Conservation (phyloP, 2,888 invertebrate genomes). For the Oxystoma pomonae region DNA sequence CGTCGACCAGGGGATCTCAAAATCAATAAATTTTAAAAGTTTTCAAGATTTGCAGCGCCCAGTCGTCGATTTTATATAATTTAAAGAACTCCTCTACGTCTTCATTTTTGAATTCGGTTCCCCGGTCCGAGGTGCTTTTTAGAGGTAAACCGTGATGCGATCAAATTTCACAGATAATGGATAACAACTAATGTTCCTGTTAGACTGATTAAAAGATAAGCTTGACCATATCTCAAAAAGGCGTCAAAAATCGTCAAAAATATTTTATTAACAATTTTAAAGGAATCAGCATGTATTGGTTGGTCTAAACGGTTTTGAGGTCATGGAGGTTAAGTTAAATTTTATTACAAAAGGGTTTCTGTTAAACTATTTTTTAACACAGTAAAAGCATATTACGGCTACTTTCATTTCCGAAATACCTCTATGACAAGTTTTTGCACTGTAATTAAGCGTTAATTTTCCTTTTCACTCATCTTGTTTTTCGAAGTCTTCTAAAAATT, state of each 20-base stretch:
- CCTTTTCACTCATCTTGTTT: too few species aligned
- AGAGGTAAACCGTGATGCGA: conserved; percentile 11
- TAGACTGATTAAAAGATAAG: conserved; percentile 15
- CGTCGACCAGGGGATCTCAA: too few species aligned
- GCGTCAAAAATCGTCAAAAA: too few species aligned
- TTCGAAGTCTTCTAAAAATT: too few species aligned
- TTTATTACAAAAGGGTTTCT: conserved; percentile 23
- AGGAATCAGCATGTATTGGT: conserved; percentile 30
- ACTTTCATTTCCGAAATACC: too few species aligned
- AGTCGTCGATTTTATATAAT: conserved; percentile 23
- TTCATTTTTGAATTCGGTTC: conserved; percentile 23
- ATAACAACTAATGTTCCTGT: conserved; percentile 4
- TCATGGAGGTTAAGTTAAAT: conserved; percentile 28
- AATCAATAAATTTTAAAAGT: too few species aligned
- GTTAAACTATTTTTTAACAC: conserved; percentile 27
- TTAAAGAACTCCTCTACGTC: conserved; percentile 17
- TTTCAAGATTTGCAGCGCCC: too few species aligned
- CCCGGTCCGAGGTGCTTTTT: conserved; percentile 20
- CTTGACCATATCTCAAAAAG: conserved; percentile 28
- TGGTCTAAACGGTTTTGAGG: conserved; percentile 27
- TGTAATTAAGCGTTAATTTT: too few species aligned
- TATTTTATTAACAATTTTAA: conserved; percentile 22
- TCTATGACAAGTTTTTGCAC: too few species aligned
- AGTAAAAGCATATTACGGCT: too few species aligned
- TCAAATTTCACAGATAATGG: conserved; percentile 11